Base-by-base conservation (phyloP, 2,797 vertebrate genomes). In the Carcharodon carcharias region DNA sequence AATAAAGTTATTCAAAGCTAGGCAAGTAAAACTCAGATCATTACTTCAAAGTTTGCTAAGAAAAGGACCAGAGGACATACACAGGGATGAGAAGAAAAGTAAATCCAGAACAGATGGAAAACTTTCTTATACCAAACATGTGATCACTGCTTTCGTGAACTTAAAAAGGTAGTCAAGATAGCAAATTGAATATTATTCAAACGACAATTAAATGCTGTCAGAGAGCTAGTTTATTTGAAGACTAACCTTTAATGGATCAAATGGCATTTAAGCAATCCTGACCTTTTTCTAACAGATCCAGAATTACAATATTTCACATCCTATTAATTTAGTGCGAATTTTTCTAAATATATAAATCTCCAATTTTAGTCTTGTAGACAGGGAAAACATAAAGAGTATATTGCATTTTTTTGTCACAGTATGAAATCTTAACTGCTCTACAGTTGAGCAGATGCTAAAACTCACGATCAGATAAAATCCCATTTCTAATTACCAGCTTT, bases 51-150 rank as follows among this genome's bases (percentile, higher is more conserved):
- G 45, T 88, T 88, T 31, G 26, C 9, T 56, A 31, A 56, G 8
- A 40, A 85, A 85, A 88, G 85, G 50, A 56, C 28, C 50, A 56
- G 9, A 31, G 26, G 50, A 56, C 7, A 56, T 50, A 85, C 23
- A 82, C 45, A 50, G 80, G 23, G 45, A 56, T 56, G 21, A 26
- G 85, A 11, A 56, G 50, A 88, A 88, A 45, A 54, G 21, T 54
- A 88, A 88, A 88, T 88, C 50, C 3, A 88, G 50, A 87, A 87
- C 85, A 54, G 85, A 88, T 85, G 23, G 85, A 56, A 87, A 88
- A 88, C 50, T 9, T 88, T 26, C 35, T 58, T 89, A 56, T 35
- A 89, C 12, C 3, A 89, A 89, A 89, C 9, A 5, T 26, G 54
- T 88, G 50, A 88, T 88, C 85, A 54, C 54, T 35, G 28, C 28